A percentile compares a stretch with the other conserved stretches of the same genome.
These are phyloP conservation scores for Seriola quinqueradiata DNA, from an alignment of 2,113 vertebrate species.

Conservation along the genomic window DNA sequence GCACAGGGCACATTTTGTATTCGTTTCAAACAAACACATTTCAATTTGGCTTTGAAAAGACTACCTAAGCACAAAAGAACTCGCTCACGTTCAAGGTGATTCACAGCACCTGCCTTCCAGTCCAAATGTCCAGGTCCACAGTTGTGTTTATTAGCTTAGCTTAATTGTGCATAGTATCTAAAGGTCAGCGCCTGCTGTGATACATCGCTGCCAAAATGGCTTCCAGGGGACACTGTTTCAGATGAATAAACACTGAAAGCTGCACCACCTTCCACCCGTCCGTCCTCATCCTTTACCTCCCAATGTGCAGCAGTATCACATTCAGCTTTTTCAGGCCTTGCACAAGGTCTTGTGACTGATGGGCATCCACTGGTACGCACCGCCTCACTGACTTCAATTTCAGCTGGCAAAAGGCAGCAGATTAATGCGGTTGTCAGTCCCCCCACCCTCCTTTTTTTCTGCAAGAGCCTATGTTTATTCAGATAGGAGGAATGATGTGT, in stretches of 20 bases:
- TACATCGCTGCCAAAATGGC: constrained; percentile 73
- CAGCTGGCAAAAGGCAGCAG: constrained; percentile 67
- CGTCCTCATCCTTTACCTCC: constrained; percentile 50
- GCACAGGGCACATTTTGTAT: constrained; percentile 1
- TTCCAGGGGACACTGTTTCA: constrained; percentile 73
- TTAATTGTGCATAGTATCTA: constrained; percentile 77
- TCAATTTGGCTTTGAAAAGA: constrained; percentile 55
- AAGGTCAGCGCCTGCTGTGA: constrained; percentile 77
- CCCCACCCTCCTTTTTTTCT: constrained; percentile 12
- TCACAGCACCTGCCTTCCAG: constrained; percentile 61
- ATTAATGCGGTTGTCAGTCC: constrained; percentile 71
- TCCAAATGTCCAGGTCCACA: constrained; percentile 45
- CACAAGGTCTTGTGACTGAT: constrained; percentile 71
- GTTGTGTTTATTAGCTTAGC: constrained; percentile 76
- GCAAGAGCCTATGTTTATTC: constrained; percentile 57
- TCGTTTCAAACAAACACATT: constrained; percentile 35
- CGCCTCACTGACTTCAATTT: constrained; percentile 73
- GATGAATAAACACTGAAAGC: constrained; percentile 75
- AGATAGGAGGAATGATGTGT: constrained; percentile 66
- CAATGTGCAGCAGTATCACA: constrained; percentile 44
- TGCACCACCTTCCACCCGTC: constrained; percentile 51
- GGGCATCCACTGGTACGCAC: constrained; percentile 59
- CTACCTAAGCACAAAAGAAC: constrained; percentile 55
- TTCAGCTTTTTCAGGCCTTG: constrained; percentile 44
- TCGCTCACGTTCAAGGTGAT: constrained; percentile 47